Percentiles rank a stretch among this genome's conserved stretches.
Evolutionary conservation across 2,797 vertebrate genomes (phyloP).

Genomic region (Sebastes trivittatus): DNA sequence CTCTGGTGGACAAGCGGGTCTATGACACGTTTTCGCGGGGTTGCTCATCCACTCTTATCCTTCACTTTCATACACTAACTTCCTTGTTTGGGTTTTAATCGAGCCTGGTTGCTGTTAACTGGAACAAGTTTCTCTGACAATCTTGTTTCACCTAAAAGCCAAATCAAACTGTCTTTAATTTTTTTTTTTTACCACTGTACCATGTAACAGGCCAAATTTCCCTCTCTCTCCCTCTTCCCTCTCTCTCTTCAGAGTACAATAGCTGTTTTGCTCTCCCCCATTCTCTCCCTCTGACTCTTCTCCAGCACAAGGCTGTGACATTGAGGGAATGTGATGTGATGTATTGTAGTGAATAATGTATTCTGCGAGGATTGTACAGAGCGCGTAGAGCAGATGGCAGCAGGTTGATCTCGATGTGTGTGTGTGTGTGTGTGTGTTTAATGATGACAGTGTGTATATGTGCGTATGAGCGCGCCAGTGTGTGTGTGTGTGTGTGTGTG

Average conservation of each 20-base stretch:
- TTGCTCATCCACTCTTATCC: conserved; percentile 2
- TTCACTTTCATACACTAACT: conserved; percentile 33
- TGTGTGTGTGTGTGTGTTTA: conserved; percentile 64
- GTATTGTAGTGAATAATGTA: conserved; percentile 84
- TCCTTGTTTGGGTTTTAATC: conserved; percentile 56
- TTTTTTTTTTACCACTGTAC: conserved; percentile 20
- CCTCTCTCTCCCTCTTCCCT: conserved; percentile 9
- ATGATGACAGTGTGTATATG: conserved; percentile 73
- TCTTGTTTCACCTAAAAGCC: conserved; percentile 60
- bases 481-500: not conserved
- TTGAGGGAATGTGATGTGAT: conserved; percentile 85
- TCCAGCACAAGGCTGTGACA: conserved; percentile 79
- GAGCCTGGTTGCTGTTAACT: conserved; percentile 40
- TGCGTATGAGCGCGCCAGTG: conserved; percentile 15
- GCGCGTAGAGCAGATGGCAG: conserved; percentile 78
- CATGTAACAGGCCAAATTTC: conserved; percentile 36
- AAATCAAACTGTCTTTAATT: conserved; percentile 70
- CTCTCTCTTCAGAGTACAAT: conserved; percentile 54
- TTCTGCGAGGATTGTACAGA: conserved; percentile 81
- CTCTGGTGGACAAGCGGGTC: too few species aligned
- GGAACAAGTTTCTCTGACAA: conserved; percentile 52
- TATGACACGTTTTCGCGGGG: too few species aligned
- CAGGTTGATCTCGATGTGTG: conserved; percentile 69
- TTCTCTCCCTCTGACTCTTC: conserved; percentile 61
- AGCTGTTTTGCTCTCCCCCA: conserved; percentile 57